Base-by-base conservation (phyloP, 2,797 vertebrate genomes). In the Linurgus olivaceus region DNA sequence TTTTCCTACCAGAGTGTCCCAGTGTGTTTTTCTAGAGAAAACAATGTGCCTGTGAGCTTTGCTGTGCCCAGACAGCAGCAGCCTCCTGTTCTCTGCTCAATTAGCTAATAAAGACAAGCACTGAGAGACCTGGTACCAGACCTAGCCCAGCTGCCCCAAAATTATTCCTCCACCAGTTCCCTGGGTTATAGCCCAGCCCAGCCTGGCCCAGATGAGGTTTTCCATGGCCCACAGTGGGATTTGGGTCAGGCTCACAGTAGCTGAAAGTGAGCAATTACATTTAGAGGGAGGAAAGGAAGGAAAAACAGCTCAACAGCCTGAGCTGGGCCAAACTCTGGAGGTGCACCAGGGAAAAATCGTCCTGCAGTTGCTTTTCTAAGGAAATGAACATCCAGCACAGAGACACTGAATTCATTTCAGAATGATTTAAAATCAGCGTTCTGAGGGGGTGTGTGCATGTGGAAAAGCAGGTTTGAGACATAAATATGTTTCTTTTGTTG, bases 401-500 rank as follows among this genome's bases (percentile, higher is more conserved):
- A 86, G 88, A 86, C 25, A 40, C 26, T 18, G 86, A 89, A 89
- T 88, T 72, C 2, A 6, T 89, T 95, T 80, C 50, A 47, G 57
- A 47, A 33, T 66, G 50, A 80, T 87, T 92, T 91, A 74, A 95
- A 92, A 87, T 61, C 92, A 17, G 65, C 9, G 6, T 87, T 89
- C 75, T 77, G 81, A 82, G 91, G 81, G 89, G 57, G 57, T 11
- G 87, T 77, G 85, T 23, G 90, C 89, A 63, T 13, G 31, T 78
- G 91, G 91, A 91, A 93, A 91, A 88, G 93, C 65, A 4, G 2
- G 42, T 87, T 67, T 83, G 92, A 83, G 94, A 91, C 91, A 91
- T 25, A 88, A 96, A 95, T 94, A 80, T 23, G 58, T 93, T 95
- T 70, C 72, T 85, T 94, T 92, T 95, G 95, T 96, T 97, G 95